A percentile compares a stretch with the other conserved stretches of the same genome.
Evolutionary conservation across 1,140 invertebrate genomes (phyloP).

Genomic region (Pogonomyrmex barbatus): DNA sequence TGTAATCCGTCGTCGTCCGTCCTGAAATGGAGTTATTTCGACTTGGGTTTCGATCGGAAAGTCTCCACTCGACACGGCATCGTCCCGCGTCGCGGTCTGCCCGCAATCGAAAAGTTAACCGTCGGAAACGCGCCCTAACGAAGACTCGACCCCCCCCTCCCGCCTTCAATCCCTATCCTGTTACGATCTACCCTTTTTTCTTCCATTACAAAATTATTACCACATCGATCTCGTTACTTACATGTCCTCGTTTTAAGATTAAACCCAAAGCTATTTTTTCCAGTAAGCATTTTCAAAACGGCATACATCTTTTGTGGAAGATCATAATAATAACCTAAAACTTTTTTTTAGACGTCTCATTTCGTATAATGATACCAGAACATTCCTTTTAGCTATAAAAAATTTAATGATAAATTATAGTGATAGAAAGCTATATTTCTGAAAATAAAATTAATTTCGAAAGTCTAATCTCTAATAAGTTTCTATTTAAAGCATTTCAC

Average conservation of each 20-base stretch:
- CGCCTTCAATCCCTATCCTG: too few species aligned
- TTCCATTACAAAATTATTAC: conserved; percentile 16
- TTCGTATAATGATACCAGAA: not conserved
- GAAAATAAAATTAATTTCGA: not conserved
- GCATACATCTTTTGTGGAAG: too few species aligned
- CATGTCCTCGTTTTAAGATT: conserved; percentile 15
- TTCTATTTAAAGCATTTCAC: not conserved
- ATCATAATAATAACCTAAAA: not conserved
- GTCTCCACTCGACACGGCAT: conserved; percentile 55
- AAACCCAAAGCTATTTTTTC: not conserved
- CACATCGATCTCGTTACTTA: conserved; percentile 6
- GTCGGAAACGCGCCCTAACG: conserved; percentile 58
- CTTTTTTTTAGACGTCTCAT: not conserved
- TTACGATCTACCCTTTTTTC: not conserved
- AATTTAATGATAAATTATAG: not conserved
- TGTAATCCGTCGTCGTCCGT: conserved; percentile 75
- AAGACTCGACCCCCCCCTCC: conserved; percentile 23
- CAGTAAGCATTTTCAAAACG: not conserved
- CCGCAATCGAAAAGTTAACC: conserved; percentile 69
- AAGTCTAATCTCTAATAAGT: not conserved
- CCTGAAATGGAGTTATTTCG: conserved; percentile 79
- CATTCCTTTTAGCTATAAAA: not conserved
- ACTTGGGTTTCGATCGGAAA: conserved; percentile 73
- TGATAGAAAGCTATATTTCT: not conserved
- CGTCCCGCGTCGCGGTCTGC: conserved; percentile 54